A percentile compares a stretch with the other conserved stretches of the same genome.
Evolutionary conservation across 2,797 vertebrate species (phyloP).

Genomic region (Myotis myotis): DNA sequence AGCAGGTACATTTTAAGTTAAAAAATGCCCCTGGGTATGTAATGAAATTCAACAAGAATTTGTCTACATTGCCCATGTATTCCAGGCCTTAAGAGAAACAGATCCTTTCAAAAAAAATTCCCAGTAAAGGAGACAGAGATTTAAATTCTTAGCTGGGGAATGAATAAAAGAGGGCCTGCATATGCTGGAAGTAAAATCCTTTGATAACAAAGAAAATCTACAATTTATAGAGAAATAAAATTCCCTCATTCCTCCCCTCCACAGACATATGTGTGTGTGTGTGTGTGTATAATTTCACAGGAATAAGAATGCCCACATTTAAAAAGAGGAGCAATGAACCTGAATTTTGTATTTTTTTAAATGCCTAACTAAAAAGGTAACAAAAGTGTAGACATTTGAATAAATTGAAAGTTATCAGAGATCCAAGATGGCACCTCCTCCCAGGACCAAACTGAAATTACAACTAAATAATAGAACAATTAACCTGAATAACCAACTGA

Average conservation of each 20-base stretch:
- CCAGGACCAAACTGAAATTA: background rate
- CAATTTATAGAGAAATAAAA: slow-evolving; percentile 42
- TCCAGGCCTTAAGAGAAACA: background rate
- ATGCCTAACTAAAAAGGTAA: background rate
- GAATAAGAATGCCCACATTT: background rate
- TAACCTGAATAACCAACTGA: background rate
- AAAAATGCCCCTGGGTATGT: background rate
- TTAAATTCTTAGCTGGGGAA: background rate
- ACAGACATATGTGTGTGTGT: background rate
- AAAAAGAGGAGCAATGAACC: background rate
- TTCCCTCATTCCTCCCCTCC: background rate
- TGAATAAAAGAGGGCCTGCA: background rate
- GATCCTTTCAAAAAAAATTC: background rate
- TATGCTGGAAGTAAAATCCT: slow-evolving; percentile 15
- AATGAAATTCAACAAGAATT: background rate
- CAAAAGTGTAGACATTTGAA: background rate
- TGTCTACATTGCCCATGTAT: background rate
- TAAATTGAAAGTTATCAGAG: background rate
- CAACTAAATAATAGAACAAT: background rate
- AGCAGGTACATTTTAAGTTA: background rate
- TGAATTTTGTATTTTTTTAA: slow-evolving; percentile 14
- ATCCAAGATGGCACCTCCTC: background rate
- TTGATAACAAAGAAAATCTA: slow-evolving; percentile 15
- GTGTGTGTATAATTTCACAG: background rate
- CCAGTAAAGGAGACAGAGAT: background rate